A percentile compares a stretch with the other conserved stretches of the same genome.
Conservation (phyloP, 1,140 invertebrate species). For the Uloborus diversus region DNA sequence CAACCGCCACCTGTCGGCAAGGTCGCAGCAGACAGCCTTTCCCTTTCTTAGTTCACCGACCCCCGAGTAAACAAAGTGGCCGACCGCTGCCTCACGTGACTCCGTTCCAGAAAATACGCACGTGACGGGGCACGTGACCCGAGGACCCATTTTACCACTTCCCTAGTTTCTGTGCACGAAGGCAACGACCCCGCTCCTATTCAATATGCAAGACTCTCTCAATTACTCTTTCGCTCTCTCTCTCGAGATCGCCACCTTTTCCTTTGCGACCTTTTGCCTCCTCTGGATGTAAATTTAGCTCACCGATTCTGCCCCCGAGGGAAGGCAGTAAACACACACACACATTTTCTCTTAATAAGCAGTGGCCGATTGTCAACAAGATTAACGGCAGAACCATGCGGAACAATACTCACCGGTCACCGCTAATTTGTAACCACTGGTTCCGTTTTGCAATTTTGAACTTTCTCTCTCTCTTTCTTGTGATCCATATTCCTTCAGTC, state of each 20-base stretch:
- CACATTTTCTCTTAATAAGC: too few relatives aligned
- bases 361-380: too few relatives aligned
- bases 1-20: slow-evolving; percentile 39
- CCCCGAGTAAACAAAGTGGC: slow-evolving; percentile 44
- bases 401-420: too few relatives aligned
- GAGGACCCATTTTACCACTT: slow-evolving; percentile 47
- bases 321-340: background rate
- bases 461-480: too few relatives aligned
- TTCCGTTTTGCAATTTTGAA: too few relatives aligned
- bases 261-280: slow-evolving; percentile 19
- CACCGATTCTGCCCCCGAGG: background rate
- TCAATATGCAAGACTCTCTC: background rate
- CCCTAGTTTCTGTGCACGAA: slow-evolving; percentile 23
- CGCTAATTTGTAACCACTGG: too few relatives aligned
- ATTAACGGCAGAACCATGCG: too few relatives aligned
- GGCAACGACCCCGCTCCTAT: slow-evolving; percentile 36
- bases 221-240: background rate
- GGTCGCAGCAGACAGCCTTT: slow-evolving; percentile 39
- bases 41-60: slow-evolving; percentile 51
- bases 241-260: too few relatives aligned
- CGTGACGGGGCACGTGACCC: slow-evolving; percentile 40
- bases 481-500: too few relatives aligned
- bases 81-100: slow-evolving; percentile 25
- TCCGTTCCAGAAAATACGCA: slow-evolving; percentile 7
- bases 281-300: slow-evolving; percentile 32